Evolutionary conservation across 2,888 invertebrate species (phyloP).

Genomic region (Amaurobius ferox): DNA sequence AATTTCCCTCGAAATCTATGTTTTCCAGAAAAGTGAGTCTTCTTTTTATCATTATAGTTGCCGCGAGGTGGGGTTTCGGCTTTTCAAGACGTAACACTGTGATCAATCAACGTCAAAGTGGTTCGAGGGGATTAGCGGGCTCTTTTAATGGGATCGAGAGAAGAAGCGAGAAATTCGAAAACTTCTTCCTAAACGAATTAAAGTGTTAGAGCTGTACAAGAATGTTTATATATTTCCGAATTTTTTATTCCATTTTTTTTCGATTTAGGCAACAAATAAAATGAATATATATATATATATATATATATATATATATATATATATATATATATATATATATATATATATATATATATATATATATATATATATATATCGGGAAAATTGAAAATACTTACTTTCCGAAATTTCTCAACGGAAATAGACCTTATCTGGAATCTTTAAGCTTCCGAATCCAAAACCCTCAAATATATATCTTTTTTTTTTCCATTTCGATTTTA

Average conservation of each 20-base stretch:
- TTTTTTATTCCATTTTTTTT: conserved; percentile 13
- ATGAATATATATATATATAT: conserved; percentile 1
- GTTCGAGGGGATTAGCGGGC: conserved; percentile 35
- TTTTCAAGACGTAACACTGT: conserved; percentile 27
- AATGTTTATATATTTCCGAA: conserved; percentile 9
- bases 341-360: no score
- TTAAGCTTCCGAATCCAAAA: conserved; percentile 11
- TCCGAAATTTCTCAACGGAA: background rate
- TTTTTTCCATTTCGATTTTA: background rate
- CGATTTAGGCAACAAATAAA: conserved; percentile 7
- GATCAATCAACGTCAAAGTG: conserved; percentile 47
- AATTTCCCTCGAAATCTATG: background rate
- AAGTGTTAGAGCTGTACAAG: conserved; percentile 10
- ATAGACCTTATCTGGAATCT: conserved; percentile 21
- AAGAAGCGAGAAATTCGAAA: conserved; percentile 9
- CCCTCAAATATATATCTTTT: background rate
- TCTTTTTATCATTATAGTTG: conserved; percentile 3
- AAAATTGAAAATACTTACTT: conserved; percentile 31
- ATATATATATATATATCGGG: conserved; percentile 1
- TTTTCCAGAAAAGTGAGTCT: background rate
- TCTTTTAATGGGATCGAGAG: conserved; percentile 40
- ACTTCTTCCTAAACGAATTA: conserved; percentile 26
- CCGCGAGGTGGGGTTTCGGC: conserved; percentile 6
- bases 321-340: no score
- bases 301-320: no score